Percentiles rank a stretch among this genome's conserved stretches.
phyloP scores from a whole-genome alignment of 2,797 vertebrate species.

The Myoxocephalus aenaeus region DNA sequence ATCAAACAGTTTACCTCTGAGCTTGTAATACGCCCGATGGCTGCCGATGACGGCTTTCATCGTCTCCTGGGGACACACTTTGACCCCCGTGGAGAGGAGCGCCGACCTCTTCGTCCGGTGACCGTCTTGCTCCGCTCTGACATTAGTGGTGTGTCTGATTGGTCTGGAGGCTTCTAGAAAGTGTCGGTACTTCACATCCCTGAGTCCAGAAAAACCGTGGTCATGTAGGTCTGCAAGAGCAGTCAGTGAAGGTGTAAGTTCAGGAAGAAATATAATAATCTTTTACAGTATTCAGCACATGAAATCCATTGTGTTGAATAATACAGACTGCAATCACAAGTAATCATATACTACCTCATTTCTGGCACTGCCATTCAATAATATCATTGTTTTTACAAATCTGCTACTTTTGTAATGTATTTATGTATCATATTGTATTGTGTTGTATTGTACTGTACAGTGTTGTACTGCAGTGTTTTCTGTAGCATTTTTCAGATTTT shows the following conservation, averaged over 20 bases:
- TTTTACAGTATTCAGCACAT: background rate
- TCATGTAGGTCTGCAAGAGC: conserved; percentile 76
- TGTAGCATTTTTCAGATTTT: no score
- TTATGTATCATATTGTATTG: no score
- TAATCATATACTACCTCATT: no score
- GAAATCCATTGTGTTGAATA: background rate
- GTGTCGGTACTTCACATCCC: conserved; percentile 82
- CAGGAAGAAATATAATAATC: background rate
- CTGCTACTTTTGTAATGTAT: no score
- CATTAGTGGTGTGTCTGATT: conserved; percentile 77
- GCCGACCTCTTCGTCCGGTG: conserved; percentile 89
- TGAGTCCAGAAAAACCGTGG: conserved; percentile 81
- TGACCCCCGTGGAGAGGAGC: conserved; percentile 87
- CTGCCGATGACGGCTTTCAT: conserved; percentile 90
- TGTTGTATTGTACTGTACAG: no score
- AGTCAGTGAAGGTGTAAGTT: conserved; percentile 23
- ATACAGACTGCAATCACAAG: no score
- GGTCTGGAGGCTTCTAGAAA: conserved; percentile 80
- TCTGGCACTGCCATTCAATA: no score
- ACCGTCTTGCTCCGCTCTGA: conserved; percentile 79
- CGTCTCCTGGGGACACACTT: conserved; percentile 93
- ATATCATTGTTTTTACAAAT: no score
- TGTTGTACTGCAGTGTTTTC: no score
- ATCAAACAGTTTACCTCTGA: conserved; percentile 84
- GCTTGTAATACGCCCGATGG: conserved; percentile 93